Conservation (phyloP, 2,797 vertebrate species). For the Carcharodon carcharias region DNA sequence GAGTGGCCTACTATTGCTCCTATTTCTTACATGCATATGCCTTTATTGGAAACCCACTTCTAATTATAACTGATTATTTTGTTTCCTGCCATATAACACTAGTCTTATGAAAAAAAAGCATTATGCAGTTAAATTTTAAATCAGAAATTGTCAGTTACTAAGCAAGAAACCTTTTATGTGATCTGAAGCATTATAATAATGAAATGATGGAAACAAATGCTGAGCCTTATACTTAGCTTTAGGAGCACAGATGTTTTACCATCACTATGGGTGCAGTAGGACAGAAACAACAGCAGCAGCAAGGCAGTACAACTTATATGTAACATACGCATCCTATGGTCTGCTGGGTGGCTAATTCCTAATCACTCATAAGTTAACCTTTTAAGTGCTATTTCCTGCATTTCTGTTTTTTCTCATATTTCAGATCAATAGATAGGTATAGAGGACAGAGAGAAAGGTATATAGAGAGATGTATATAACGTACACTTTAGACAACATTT, state of each 20-base stretch:
- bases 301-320: background rate
- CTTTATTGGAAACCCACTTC: background rate
- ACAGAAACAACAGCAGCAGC: background rate
- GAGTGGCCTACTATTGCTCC: background rate
- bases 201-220: background rate
- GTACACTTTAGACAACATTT: no score
- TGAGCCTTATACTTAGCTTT: background rate
- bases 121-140: background rate
- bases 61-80: background rate
- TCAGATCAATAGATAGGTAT: background rate
- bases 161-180: background rate
- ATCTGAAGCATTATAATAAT: background rate
- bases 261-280: background rate
- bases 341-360: background rate
- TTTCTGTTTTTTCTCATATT: background rate
- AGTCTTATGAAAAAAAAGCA: background rate
- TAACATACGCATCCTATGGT: background rate
- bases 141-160: background rate
- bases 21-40: background rate
- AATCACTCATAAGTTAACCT: background rate
- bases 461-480: background rate
- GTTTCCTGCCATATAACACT: background rate
- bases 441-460: background rate
- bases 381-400: background rate
- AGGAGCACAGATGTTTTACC: background rate